A percentile compares a stretch with the other conserved stretches of the same genome.
phyloP scores from a whole-genome alignment of 2,888 invertebrate genomes.

The Rotaria macrura region DNA sequence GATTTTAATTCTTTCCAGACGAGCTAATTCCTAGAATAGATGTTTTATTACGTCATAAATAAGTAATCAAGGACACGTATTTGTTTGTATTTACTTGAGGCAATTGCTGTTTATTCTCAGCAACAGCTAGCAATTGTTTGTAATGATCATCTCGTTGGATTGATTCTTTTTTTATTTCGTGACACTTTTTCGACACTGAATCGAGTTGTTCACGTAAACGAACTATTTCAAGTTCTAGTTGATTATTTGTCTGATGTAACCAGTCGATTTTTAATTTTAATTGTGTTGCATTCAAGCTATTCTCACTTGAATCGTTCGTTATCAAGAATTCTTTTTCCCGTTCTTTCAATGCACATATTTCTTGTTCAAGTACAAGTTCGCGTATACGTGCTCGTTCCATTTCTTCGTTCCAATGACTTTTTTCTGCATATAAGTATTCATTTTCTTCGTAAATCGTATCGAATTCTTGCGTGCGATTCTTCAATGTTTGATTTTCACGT shows the following conservation, averaged over 20 bases:
- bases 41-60: no score
- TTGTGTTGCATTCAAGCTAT: neutral
- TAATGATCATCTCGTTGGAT: neutral
- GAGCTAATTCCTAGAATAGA: neutral
- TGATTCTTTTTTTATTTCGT: neutral
- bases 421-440: neutral
- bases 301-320: neutral
- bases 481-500: neutral
- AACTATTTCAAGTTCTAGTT: neutral
- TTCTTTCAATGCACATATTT: neutral
- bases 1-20: neutral
- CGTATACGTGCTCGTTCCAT: neutral
- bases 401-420: neutral
- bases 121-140: neutral
- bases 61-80: no score
- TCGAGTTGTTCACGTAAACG: neutral
- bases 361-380: constrained; percentile 2
- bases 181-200: neutral
- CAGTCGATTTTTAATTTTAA: neutral
- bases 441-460: constrained; percentile 10
- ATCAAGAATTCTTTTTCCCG: neutral
- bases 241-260: neutral
- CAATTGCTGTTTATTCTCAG: neutral
- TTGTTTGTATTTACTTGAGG: neutral
- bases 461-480: neutral